Evolutionary conservation across 2,797 vertebrate genomes (phyloP), one percentile per base, ranked within the genome.

Genomic region (Spea hammondii): DNA sequence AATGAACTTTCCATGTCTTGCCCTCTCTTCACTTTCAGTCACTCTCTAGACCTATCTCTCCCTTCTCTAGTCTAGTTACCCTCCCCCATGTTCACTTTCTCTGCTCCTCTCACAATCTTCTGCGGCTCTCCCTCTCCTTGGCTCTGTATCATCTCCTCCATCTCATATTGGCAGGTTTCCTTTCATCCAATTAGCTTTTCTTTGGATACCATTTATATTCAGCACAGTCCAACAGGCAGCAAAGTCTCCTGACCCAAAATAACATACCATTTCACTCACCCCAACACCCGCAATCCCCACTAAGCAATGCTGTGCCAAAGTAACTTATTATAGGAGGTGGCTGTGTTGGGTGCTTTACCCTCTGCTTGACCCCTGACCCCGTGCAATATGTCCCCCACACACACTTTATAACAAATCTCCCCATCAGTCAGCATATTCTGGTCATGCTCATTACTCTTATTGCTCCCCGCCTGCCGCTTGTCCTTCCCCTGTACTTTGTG

Each of bases 371-470:
- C 32, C 32, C 32, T 32, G 32, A 32, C 32, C 32, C 32, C 32
- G 32, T 32, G 32, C 3, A 32, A 32, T 32, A 32, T 32, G 32
- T 32, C 54, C 54, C 53, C 14, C 17, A 17, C 49, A n/a, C 12
- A 45, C 48, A 49, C 32, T 17, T 59, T 50, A 44, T 72, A 13
- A 55, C 53, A 60, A 12, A 14, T 66, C 45, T 72, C 47, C 66
- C 14, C 14, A 32, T 14, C n/a, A 53, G 68, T 72, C 69, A 72
- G 69, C 74, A 66, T 54, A 67, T 77, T 32, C 57, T 72, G 64
- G 79, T 76, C 79, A 81, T 77, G 59, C 64, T 72, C 57, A 76
- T 73, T 79, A 68, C 78, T 79, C 65, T 82, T 83, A 78, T 70
- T 67, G 65, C 69, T 47, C 72, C 48, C 44, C 51, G 70, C 67